phyloP scores from a whole-genome alignment of 2,888 invertebrate genomes.

The Acanthococcus lagerstroemiae region DNA sequence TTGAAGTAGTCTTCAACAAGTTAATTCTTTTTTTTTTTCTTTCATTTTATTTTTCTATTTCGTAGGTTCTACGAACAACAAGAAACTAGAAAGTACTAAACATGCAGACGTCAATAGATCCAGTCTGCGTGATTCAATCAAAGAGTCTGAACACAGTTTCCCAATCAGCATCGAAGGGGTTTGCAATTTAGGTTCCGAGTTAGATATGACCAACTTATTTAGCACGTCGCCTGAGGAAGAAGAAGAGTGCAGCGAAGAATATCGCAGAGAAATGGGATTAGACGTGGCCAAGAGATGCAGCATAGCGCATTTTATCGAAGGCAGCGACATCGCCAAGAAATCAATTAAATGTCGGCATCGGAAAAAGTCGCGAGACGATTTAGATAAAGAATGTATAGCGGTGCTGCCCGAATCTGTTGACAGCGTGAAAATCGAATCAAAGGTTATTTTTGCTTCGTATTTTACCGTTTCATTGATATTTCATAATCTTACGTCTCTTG shows the following conservation, averaged over 20 bases:
- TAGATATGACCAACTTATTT: constrained; percentile 39
- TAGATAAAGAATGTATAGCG: constrained; percentile 19
- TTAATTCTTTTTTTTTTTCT: background rate
- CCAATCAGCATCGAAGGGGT: constrained; percentile 27
- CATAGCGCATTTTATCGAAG: constrained; percentile 71
- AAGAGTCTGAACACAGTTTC: constrained; percentile 25
- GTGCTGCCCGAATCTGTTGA: background rate
- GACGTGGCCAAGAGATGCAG: constrained; percentile 48
- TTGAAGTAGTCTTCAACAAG: too few relatives aligned
- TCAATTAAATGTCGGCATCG: constrained; percentile 51
- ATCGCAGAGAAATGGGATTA: constrained; percentile 36
- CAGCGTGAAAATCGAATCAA: constrained; percentile 1
- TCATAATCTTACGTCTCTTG: too few relatives aligned
- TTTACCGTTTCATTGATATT: background rate
- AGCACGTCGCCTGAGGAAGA: constrained; percentile 37
- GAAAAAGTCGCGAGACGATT: constrained; percentile 34
- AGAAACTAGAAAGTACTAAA: background rate
- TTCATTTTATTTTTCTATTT: background rate
- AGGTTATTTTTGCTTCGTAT: background rate
- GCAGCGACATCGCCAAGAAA: constrained; percentile 64
- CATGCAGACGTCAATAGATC: constrained; percentile 1
- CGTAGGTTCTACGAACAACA: constrained; percentile 14
- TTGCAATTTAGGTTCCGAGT: constrained; percentile 32
- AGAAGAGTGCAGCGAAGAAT: constrained; percentile 38
- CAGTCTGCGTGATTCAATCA: constrained; percentile 25